Percentiles rank a stretch among this genome's conserved stretches.
phyloP scores from a whole-genome alignment of 23 tunicate genomes.

The Styela plicata region DNA sequence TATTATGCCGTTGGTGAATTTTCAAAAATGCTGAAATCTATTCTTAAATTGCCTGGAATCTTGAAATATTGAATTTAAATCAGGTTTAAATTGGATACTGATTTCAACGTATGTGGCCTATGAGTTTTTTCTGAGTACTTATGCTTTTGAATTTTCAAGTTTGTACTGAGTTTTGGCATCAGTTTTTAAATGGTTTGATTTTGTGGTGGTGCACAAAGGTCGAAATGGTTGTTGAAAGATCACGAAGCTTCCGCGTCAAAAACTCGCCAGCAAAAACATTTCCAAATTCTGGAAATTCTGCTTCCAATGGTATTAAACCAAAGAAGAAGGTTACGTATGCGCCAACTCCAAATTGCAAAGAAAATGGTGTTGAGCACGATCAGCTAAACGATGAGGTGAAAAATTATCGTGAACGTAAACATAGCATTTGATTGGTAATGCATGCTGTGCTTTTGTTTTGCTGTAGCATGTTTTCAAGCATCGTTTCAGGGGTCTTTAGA shows the following conservation, averaged over 20 bases:
- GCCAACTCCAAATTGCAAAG: background rate
- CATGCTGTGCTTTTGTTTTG: background rate
- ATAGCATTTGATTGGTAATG: background rate
- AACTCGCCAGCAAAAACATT: conserved; percentile 4
- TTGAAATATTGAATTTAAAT: too few relatives aligned
- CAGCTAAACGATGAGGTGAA: background rate
- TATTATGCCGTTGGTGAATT: too few relatives aligned
- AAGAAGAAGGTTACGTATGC: conserved; percentile 7
- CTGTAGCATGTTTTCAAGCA: too few relatives aligned
- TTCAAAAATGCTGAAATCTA: too few relatives aligned
- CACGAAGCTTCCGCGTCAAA: conserved; percentile 46
- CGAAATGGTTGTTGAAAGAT: conserved; percentile 49
- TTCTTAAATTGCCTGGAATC: too few relatives aligned
- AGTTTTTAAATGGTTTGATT: background rate
- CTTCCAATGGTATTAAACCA: background rate
- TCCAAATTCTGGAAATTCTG: background rate
- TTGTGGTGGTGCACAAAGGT: conserved; percentile 31
- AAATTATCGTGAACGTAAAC: background rate
- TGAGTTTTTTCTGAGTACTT: too few relatives aligned
- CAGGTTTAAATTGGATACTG: too few relatives aligned
- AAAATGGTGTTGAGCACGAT: background rate
- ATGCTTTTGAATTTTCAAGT: too few relatives aligned
- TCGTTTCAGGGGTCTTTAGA: too few relatives aligned
- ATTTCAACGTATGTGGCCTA: too few relatives aligned
- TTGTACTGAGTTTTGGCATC: too few relatives aligned